Base-by-base conservation (phyloP, 2,797 vertebrate species). In the Momotus momota region DNA sequence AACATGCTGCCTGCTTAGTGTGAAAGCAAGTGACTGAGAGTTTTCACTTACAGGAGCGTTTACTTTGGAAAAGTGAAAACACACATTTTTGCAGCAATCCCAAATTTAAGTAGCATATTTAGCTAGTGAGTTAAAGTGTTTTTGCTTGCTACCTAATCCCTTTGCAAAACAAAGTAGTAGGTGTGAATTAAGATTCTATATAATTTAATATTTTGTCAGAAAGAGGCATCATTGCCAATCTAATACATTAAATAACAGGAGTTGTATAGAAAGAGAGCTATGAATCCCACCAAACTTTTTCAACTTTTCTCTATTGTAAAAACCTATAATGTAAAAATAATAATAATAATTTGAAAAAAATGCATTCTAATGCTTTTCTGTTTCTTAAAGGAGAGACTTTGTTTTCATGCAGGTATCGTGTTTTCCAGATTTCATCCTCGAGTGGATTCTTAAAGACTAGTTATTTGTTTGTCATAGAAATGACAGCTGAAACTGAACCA, bases 401-500 rank as follows among this genome's bases (percentile, higher is more conserved):
- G 4, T 75, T 95, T 96, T 86, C 17, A 41, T 80, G 66, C 20
- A 80, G 31, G 70, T 73, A 41, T 27, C 12, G 27, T 57, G 21
- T 79, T 88, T 71, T 31, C 55, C 46, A 79, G 43, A 82, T 89
- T 95, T 94, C 62, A 92, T 81, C 27, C 52, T 71, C 90, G 67
- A 90, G 48, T 74, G 25, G 52, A 49, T 96, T 94, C 57, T 80
- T 79, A 95, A 94, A 95, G 48, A 43, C 48, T 70, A 29, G 62
- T 48, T 93, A 92, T 95, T 95, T 93, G 55, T 94, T 96, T 96
- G 85, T 92, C 78, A 75, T 48, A 80, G 62, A 92, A 95, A 89
- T 89, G 25, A 88, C 1, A 5, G 48, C 78, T 86, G 87, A 94
- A 85, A 80, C 16, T 4, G 48, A 94, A 51, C 31, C 17, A 31